Evolutionary conservation across 2,113 vertebrate species (phyloP).

Genomic region (Gymnogyps californianus): DNA sequence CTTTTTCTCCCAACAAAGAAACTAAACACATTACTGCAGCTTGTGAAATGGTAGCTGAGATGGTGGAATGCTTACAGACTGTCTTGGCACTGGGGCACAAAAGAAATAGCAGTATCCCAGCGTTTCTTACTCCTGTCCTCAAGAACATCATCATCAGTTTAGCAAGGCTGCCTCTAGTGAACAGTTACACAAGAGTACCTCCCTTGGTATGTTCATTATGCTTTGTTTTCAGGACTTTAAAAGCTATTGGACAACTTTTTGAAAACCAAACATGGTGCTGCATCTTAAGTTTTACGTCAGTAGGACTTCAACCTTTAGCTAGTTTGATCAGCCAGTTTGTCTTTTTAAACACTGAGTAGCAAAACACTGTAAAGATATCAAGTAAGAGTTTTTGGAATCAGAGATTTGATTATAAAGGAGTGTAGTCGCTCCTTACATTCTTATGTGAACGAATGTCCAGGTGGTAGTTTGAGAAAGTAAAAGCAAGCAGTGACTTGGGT

Average conservation of each 20-base stretch:
- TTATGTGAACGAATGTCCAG: background rate
- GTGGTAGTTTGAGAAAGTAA: background rate
- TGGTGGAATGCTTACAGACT: conserved; percentile 90
- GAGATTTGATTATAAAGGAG: background rate
- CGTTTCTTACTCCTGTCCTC: conserved; percentile 88
- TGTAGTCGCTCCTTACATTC: background rate
- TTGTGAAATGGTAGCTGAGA: conserved; percentile 89
- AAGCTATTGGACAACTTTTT: background rate
- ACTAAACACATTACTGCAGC: conserved; percentile 70
- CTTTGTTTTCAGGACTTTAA: background rate
- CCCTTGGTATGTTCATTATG: conserved; percentile 81
- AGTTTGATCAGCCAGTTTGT: background rate
- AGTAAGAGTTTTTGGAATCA: background rate
- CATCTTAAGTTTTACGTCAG: background rate
- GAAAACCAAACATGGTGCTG: background rate
- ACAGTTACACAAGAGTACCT: conserved; percentile 93
- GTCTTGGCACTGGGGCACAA: conserved; percentile 84
- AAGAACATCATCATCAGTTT: conserved; percentile 90
- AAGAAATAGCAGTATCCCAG: conserved; percentile 80
- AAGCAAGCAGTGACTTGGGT: background rate
- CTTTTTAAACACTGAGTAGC: background rate
- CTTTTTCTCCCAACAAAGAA: conserved; percentile 62
- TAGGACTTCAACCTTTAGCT: background rate
- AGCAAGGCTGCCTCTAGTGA: conserved; percentile 91
- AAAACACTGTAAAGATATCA: background rate